phyloP scores from a whole-genome alignment of 2,113 vertebrate genomes.

The Galemys pyrenaicus region DNA sequence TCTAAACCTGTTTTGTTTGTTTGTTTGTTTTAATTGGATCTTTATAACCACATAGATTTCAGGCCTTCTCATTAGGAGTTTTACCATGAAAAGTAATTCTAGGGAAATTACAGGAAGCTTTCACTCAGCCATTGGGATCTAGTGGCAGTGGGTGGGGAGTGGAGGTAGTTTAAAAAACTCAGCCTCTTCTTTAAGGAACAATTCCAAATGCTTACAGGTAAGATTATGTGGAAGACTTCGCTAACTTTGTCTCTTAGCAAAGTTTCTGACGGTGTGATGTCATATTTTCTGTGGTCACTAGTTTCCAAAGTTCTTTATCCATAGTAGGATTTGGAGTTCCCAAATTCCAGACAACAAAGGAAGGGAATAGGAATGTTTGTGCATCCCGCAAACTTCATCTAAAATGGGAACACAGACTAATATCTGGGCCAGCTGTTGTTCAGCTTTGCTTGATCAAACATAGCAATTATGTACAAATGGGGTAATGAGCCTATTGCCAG shows the following conservation, averaged over 20 bases:
- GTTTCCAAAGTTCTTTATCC: neutral
- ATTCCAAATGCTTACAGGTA: neutral
- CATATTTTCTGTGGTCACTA: neutral
- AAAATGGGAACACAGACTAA: neutral
- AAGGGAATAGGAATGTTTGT: neutral
- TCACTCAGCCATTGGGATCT: neutral
- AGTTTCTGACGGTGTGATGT: neutral
- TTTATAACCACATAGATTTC: neutral
- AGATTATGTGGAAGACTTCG: neutral
- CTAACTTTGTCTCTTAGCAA: neutral
- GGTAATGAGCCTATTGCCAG: constrained; percentile 45
- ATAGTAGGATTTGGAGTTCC: neutral
- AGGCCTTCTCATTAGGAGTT: neutral
- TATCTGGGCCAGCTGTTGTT: constrained; percentile 35
- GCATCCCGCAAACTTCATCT: neutral
- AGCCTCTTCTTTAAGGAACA: neutral
- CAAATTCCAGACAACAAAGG: neutral
- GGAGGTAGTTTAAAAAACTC: neutral
- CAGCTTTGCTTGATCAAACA: constrained; percentile 57
- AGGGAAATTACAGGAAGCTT: neutral
- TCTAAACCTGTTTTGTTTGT: constrained; percentile 3
- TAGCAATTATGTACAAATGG: constrained; percentile 47
- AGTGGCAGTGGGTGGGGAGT: too few relatives aligned
- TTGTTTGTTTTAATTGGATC: neutral
- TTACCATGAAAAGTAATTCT: neutral